Evolutionary conservation across 2,797 vertebrate genomes (phyloP).

Genomic region (Lates japonicus): DNA sequence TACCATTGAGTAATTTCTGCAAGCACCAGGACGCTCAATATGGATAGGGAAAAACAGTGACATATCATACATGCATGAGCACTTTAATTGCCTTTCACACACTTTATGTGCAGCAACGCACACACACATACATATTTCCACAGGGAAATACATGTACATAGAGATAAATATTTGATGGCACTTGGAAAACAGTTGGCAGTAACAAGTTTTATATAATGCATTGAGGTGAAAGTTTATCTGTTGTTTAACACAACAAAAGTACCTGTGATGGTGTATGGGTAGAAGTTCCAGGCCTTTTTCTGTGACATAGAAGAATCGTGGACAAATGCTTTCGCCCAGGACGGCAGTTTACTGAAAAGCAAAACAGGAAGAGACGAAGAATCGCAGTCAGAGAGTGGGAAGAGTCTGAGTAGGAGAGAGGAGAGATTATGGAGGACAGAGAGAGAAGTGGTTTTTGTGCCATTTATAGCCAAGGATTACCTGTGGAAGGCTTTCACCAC

Average conservation of each 20-base stretch:
- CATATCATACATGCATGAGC: conserved; percentile 64
- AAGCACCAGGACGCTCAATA: conserved; percentile 64
- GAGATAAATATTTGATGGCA: conserved; percentile 66
- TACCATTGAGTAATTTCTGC: conserved; percentile 88
- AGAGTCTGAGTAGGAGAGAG: conserved; percentile 30
- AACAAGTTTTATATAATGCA: conserved; percentile 60
- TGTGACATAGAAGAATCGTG: conserved; percentile 88
- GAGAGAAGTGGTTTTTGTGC: conserved; percentile 63
- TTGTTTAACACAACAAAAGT: conserved; percentile 46
- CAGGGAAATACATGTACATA: conserved; percentile 35
- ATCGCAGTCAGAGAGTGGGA: conserved; percentile 12
- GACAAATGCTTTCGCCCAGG: conserved; percentile 85
- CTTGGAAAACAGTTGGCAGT: conserved; percentile 57
- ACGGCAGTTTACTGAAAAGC: conserved; percentile 86
- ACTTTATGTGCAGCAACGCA: conserved; percentile 3
- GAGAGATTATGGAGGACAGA: conserved; percentile 60
- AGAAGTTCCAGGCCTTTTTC: conserved; percentile 92
- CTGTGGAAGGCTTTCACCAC: conserved; percentile 67
- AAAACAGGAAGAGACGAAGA: conserved; percentile 29
- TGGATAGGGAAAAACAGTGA: conserved; percentile 63
- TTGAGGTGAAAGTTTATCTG: conserved; percentile 41
- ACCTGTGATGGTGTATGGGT: conserved; percentile 89
- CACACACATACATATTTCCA: conserved; percentile 15
- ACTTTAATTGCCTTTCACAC: conserved; percentile 34
- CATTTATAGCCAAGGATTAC: conserved; percentile 74